Evolutionary conservation across 2,888 invertebrate species (phyloP).

Genomic region (Lasioglossum morio): DNA sequence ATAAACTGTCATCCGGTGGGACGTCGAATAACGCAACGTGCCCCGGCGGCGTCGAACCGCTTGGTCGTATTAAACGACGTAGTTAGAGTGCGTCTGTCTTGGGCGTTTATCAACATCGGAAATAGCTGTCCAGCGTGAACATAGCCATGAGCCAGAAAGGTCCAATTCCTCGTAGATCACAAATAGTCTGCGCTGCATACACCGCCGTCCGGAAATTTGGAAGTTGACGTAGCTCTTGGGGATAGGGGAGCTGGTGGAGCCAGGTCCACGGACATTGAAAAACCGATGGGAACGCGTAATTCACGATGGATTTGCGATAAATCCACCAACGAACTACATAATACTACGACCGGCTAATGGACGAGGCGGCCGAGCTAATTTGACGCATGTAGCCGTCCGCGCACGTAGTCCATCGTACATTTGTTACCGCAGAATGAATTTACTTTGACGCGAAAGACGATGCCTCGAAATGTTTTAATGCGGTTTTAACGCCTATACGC

Average conservation of each 20-base stretch:
- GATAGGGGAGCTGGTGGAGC: constrained; percentile 15
- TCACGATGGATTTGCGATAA: constrained; percentile 57
- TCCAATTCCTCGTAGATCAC: constrained; percentile 81
- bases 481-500: not conserved
- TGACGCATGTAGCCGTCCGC: constrained; percentile 29
- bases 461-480: not conserved
- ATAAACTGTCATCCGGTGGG: not conserved
- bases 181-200: constrained; percentile 68
- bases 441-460: not conserved
- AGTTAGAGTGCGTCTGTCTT: constrained; percentile 59
- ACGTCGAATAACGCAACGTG: not conserved
- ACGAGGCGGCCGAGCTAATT: constrained; percentile 40
- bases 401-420: constrained; percentile 7
- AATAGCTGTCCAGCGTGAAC: constrained; percentile 76
- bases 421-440: constrained; percentile 38
- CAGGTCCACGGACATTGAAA: constrained; percentile 60
- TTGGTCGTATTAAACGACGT: constrained; percentile 13
- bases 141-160: constrained; percentile 78
- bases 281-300: constrained; percentile 53
- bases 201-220: constrained; percentile 78
- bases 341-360: constrained; percentile 41
- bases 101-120: constrained; percentile 76
- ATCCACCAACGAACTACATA: constrained; percentile 40
- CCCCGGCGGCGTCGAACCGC: not conserved
- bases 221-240: constrained; percentile 71